These are phyloP conservation scores for Hoplostethus atlanticus DNA, from an alignment of 2,797 vertebrate species.

Conservation along the genomic window DNA sequence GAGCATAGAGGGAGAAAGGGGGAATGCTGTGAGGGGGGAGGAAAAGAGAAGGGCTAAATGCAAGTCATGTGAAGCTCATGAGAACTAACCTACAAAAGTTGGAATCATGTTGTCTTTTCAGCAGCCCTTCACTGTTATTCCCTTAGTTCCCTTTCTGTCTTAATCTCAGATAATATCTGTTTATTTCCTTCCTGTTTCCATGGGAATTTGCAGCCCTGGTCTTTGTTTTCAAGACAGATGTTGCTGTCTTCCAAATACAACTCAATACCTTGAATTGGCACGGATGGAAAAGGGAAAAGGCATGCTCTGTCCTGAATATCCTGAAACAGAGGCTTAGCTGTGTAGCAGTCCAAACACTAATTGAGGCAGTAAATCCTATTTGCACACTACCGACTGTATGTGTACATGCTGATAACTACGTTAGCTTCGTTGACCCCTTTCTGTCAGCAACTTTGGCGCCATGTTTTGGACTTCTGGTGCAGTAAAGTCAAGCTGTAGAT, in stretches of 20 bases:
- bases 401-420: not conserved
- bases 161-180: slow-evolving; percentile 32
- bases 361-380: slow-evolving; percentile 40
- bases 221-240: slow-evolving; percentile 16
- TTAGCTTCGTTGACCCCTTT: slow-evolving; percentile 23
- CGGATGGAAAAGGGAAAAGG: slow-evolving; percentile 24
- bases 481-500: slow-evolving; percentile 3
- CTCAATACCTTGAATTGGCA: not conserved
- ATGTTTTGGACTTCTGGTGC: not conserved
- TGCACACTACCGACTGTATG: slow-evolving; percentile 25
- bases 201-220: slow-evolving; percentile 6
- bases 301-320: slow-evolving; percentile 1
- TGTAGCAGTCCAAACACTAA: slow-evolving; percentile 26
- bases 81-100: slow-evolving; percentile 80
- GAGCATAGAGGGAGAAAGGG: slow-evolving; percentile 32
- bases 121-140: slow-evolving; percentile 30
- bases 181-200: slow-evolving; percentile 24
- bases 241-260: not conserved
- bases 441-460: slow-evolving; percentile 2
- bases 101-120: slow-evolving; percentile 70
- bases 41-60: slow-evolving; percentile 69
- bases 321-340: slow-evolving; percentile 24
- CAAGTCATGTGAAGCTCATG: slow-evolving; percentile 87
- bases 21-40: slow-evolving; percentile 14
- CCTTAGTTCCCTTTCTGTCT: slow-evolving; percentile 57